Base-by-base conservation (phyloP, 2,888 invertebrate genomes). In the Cephonodes hylas region DNA sequence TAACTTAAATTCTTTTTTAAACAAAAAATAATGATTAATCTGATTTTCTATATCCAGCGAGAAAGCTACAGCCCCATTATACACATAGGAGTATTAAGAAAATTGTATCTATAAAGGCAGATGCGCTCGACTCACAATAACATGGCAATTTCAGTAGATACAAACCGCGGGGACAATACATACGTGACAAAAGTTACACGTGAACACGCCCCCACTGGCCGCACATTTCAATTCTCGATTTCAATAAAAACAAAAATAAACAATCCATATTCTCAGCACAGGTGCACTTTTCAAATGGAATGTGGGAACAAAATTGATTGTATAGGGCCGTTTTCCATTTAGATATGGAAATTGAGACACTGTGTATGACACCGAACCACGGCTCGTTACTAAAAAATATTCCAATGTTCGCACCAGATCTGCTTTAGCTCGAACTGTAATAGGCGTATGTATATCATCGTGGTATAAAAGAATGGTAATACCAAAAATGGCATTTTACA, bases 201-300 rank as follows among this genome's bases (percentile, higher is more conserved):
- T 46, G 48, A 48, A 42, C 48, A 48, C 48, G 63, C 60, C 57
- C 58, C 66, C 65, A 71, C 69, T 68, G 68, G 67, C 74, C 74
- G 73, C 74, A 75, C 74, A 80, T 81, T 80, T 75, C 80, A 80
- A 81, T 81, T 80, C 76, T 78, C 79, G 77, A 79, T 83, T 77
- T 69, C 74, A 75, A 77, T 77, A 72, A 72, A 74, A 76, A 80
- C 70, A 70, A 82, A 83, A 83, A 79, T 77, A 81, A 81, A 84
- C 81, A 83, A 81, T 75, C 78, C 75, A 81, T 79, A 83, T 80
- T 78, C 82, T 76, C 80, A 82, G 77, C 86, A 76, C 89, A 89
- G 90, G 89, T 90, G 90, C 89, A 88, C 80, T 86, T 85, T 87
- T 85, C 82, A 84, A 89, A 89, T 86, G 83, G 89, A 84, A 88